A percentile compares a stretch with the other conserved stretches of the same genome.
phyloP scores from a whole-genome alignment of 2,113 vertebrate species.

The Probosciger aterrimus region DNA sequence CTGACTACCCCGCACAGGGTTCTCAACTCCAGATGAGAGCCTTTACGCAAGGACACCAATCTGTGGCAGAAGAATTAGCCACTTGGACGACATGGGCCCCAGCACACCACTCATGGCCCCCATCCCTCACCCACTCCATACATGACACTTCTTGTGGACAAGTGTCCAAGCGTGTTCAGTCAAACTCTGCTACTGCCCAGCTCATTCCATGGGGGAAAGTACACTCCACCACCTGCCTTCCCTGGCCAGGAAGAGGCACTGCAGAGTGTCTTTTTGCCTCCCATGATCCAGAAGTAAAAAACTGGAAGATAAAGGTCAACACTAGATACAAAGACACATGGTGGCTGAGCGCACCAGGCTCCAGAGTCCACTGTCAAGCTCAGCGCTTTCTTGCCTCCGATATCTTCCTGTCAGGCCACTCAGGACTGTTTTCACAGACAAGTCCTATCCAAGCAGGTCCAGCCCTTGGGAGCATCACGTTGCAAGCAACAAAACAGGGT shows the following conservation, averaged over 20 bases:
- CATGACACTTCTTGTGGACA: neutral
- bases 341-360: neutral
- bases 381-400: rapidly evolving
- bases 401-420: neutral
- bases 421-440: neutral
- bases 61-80: neutral
- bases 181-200: neutral
- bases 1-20: rapidly evolving
- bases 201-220: neutral
- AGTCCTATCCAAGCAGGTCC: neutral
- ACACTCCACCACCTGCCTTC: neutral
- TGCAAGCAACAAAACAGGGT: neutral
- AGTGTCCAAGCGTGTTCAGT: rapidly evolving
- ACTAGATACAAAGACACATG: neutral
- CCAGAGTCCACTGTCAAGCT: neutral
- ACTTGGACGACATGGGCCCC: neutral
- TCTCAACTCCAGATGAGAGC: neutral
- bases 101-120: neutral
- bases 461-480: neutral
- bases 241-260: neutral
- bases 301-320: neutral
- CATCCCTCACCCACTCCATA: neutral
- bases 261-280: neutral
- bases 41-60: neutral
- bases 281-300: neutral